Evolutionary conservation across 2,113 vertebrate genomes (phyloP).

Genomic region (Chiloscyllium plagiosum): DNA sequence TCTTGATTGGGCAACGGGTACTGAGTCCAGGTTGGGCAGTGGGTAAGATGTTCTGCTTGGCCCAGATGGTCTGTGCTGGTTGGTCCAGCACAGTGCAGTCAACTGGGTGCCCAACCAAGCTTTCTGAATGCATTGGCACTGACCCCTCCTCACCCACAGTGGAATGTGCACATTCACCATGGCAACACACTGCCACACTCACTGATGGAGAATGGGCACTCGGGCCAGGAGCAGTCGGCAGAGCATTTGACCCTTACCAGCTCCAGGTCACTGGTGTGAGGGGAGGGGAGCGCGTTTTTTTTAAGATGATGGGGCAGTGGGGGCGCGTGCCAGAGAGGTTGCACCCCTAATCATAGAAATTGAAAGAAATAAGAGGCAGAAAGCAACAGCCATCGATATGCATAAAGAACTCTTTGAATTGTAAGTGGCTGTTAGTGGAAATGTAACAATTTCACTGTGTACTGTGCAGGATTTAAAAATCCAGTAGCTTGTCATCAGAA

Average conservation of each 20-base stretch:
- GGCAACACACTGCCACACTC: not conserved
- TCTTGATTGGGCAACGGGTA: not conserved
- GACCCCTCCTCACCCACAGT: not conserved
- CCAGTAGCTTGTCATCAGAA: conserved; percentile 76
- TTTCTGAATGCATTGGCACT: not conserved
- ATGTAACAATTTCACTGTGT: conserved; percentile 65
- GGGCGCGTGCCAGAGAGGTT: not conserved
- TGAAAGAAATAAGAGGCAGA: not conserved
- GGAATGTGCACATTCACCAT: not conserved
- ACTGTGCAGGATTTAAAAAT: conserved; percentile 65
- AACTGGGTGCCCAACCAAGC: no score
- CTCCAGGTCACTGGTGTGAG: no score
- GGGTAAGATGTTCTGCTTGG: no score
- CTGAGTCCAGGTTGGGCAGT: not conserved
- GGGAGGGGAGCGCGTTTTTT: no score
- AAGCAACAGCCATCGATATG: conserved; percentile 28
- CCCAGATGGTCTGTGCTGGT: no score
- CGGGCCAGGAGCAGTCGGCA: not conserved
- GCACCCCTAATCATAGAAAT: not conserved
- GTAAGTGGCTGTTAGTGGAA: conserved; percentile 33
- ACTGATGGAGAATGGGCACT: no score
- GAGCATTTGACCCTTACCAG: not conserved
- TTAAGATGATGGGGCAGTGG: not conserved
- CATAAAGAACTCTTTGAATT: conserved; percentile 30
- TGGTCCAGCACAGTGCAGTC: not conserved